These are phyloP conservation scores for Falco punctatus DNA, from an alignment of 2,113 vertebrate species.

Conservation along the genomic window DNA sequence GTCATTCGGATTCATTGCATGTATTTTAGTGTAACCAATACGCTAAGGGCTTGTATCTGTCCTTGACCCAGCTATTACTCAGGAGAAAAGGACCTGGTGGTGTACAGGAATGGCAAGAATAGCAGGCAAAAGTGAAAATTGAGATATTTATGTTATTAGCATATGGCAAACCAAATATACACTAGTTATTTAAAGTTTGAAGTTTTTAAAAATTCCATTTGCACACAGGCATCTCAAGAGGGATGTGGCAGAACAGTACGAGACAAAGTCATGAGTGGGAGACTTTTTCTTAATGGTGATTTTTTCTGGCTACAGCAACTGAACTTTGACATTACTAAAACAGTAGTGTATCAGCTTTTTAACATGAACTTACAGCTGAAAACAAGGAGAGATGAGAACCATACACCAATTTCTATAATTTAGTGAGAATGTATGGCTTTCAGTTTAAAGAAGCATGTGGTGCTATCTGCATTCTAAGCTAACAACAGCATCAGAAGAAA, in stretches of 20 bases:
- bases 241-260: rapidly evolving
- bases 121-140: neutral
- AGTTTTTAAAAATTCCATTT: neutral
- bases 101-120: neutral
- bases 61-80: neutral
- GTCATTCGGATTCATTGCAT: neutral
- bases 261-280: neutral
- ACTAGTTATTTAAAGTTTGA: neutral
- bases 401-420: neutral
- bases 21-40: neutral
- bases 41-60: neutral
- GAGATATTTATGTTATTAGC: neutral
- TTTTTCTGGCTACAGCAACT: neutral
- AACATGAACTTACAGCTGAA: neutral
- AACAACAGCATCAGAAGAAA: neutral
- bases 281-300: neutral
- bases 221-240: neutral
- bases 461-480: neutral
- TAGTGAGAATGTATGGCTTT: neutral
- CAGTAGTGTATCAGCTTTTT: neutral
- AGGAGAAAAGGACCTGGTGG: neutral
- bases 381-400: neutral
- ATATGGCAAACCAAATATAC: neutral
- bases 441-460: neutral
- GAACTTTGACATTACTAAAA: neutral